phyloP scores from a whole-genome alignment of 2,888 invertebrate genomes.

The Orthosia gothica region DNA sequence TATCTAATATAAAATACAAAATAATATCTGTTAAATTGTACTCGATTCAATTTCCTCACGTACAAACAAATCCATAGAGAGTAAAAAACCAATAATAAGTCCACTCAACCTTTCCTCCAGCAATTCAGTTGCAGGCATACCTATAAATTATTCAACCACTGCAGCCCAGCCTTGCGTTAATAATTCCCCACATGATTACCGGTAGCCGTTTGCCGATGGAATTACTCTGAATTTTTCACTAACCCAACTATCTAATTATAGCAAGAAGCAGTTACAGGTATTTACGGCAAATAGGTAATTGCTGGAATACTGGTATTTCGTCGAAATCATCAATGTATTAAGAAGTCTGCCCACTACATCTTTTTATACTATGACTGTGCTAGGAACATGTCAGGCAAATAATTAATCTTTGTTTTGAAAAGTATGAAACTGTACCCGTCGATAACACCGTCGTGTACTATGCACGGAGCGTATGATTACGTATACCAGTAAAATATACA shows the following conservation, averaged over 20 bases:
- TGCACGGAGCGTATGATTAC: no score
- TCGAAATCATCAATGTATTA: constrained; percentile 13
- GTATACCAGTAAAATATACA: no score
- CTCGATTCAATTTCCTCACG: background rate
- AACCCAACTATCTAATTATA: constrained; percentile 52
- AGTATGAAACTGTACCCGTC: no score
- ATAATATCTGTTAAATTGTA: background rate
- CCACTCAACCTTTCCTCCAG: constrained; percentile 31
- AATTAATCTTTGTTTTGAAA: no score
- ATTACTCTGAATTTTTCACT: constrained; percentile 66
- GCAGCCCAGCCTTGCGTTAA: constrained; percentile 43
- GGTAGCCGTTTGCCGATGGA: constrained; percentile 56
- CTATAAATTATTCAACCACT: constrained; percentile 39
- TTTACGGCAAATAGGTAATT: constrained; percentile 24
- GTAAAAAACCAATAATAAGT: constrained; percentile 14
- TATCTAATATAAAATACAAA: background rate
- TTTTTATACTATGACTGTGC: no score
- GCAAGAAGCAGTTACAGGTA: constrained; percentile 29
- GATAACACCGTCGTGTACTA: no score
- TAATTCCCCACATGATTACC: constrained; percentile 64
- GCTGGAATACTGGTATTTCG: constrained; percentile 31
- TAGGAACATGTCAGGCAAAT: no score
- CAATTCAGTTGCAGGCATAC: constrained; percentile 30
- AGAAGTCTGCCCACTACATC: no score
- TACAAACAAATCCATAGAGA: background rate